Percentiles rank a stretch among this genome's conserved stretches.
These are phyloP conservation scores for Gadus chalcogrammus DNA, from an alignment of 2,113 vertebrate genomes.

Conservation along the genomic window DNA sequence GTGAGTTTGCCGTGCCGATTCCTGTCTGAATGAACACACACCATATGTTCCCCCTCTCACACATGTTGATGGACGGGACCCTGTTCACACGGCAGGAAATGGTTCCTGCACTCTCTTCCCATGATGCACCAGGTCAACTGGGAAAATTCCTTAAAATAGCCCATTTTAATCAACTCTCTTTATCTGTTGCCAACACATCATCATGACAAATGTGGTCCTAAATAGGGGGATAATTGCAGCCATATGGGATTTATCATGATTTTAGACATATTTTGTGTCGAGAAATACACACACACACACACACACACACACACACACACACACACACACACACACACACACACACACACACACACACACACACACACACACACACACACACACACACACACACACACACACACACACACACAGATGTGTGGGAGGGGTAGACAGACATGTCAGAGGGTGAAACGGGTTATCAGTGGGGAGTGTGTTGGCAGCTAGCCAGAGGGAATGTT, in stretches of 20 bases:
- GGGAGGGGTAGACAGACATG: no score
- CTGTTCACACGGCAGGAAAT: conserved; percentile 40
- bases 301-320: background rate
- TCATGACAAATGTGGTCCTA: background rate
- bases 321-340: background rate
- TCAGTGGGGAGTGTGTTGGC: no score
- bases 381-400: no score
- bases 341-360: background rate
- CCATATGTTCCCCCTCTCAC: background rate
- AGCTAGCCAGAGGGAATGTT: no score
- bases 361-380: no score
- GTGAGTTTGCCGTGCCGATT: no score
- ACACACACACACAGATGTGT: no score
- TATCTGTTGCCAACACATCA: background rate
- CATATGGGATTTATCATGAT: background rate
- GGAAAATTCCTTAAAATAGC: background rate
- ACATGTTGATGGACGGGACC: conserved; percentile 17
- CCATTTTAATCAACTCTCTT: background rate
- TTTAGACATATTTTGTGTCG: background rate
- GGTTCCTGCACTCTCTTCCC: conserved; percentile 28
- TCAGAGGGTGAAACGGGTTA: no score
- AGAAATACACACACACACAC: background rate
- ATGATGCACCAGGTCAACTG: conserved; percentile 18
- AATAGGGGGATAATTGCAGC: no score
- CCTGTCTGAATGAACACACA: conserved; percentile 14